Evolutionary conservation across 2,113 vertebrate genomes (phyloP), one percentile per base, ranked within the genome.

Genomic region (Anolis sagrei): DNA sequence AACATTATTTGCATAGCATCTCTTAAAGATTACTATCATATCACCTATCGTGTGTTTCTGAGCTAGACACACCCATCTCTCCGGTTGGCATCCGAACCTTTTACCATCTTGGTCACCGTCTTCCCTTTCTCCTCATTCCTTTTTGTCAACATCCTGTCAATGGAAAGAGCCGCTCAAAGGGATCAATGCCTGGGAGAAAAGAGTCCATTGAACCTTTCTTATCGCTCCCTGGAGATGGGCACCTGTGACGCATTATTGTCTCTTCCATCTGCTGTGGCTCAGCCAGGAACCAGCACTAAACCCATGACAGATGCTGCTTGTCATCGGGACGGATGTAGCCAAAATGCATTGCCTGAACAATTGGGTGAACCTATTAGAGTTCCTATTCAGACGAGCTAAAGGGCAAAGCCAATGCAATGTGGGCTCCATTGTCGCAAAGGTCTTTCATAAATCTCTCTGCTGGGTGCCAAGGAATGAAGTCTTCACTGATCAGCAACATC

Each of bases 261-360:
- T 73, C 39, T 49, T 62, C 81, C 75, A 64, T 83, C 81, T 83
- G 81, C 49, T 69, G 49, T 49, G 49, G 49, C 27, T 48, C 39
- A 64, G 72, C 25, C 44, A 83, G 36, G 81, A 64, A 61, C 34
- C 27, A n/a, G 44, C 58, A 85, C 69, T 81, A 76, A 86, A 72
- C 66, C 29, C 18, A 27, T 64, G 73, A 72, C 86, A 82, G 80
- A 51, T 79, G 86, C 68, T 27, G 49, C 73, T 62, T 83, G 81
- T 79, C 39, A 23, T 5, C 4, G 25, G 54, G 8, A 36, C 25
- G 10, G 23, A 34, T 48, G 77, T 44, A 79, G n/a, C 54, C 7
- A 13, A 62, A 70, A 82, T 61, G 6, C 54, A 36, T 82, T 25
- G 66, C 66, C 23, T 19, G 7, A 8, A 10, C 29, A 77, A 82